Evolutionary conservation across 2,888 invertebrate genomes (phyloP).

Genomic region (Lasioglossum lativentre): DNA sequence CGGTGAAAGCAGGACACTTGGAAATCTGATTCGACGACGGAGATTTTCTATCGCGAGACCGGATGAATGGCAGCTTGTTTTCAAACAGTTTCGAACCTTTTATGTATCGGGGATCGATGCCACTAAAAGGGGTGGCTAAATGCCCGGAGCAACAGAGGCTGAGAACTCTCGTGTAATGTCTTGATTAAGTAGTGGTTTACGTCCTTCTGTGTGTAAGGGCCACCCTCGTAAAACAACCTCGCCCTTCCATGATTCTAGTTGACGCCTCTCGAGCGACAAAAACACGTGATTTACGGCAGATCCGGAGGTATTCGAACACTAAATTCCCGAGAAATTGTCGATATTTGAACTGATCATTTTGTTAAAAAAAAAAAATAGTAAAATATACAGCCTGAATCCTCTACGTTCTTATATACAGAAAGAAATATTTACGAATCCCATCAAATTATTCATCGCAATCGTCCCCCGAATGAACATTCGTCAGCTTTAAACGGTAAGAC

Average conservation of each 20-base stretch:
- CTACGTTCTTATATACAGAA: not conserved
- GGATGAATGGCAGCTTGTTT: constrained; percentile 24
- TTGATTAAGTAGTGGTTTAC: constrained; percentile 81
- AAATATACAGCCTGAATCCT: too few species aligned
- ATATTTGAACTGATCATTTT: not conserved
- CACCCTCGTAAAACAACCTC: constrained; percentile 69
- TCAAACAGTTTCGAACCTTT: constrained; percentile 53
- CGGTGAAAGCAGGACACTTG: not conserved
- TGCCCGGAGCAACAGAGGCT: constrained; percentile 43
- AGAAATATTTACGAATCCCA: not conserved
- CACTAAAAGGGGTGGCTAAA: constrained; percentile 56
- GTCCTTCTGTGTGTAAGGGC: constrained; percentile 64
- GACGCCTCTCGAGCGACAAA: constrained; percentile 48
- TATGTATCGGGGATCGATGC: constrained; percentile 62
- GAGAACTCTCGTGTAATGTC: constrained; percentile 75
- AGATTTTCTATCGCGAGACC: constrained; percentile 23
- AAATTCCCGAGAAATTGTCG: not conserved
- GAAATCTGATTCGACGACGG: not conserved
- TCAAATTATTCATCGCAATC: not conserved
- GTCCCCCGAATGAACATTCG: not conserved
- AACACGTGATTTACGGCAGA: constrained; percentile 54
- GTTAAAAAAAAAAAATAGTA: not conserved
- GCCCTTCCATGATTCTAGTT: constrained; percentile 54
- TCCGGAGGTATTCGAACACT: not conserved
- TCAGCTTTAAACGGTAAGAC: not conserved